Evolutionary conservation across 1,140 invertebrate species (phyloP), one percentile per base, ranked within the genome.

Genomic region (Drosophila lacteicornis): DNA sequence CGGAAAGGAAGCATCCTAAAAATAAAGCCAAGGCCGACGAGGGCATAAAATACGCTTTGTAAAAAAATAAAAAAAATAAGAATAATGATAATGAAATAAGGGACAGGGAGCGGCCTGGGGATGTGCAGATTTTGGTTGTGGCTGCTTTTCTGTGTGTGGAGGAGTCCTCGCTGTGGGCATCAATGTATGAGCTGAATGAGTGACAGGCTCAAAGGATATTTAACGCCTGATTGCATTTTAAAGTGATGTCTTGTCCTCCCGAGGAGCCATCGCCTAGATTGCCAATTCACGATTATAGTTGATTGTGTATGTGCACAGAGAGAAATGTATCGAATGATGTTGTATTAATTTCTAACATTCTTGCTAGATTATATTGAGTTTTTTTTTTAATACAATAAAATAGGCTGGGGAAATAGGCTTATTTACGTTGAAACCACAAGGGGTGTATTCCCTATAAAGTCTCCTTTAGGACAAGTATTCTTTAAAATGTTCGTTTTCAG

Each of bases 191-290:
- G 63, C 38, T 49, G 46, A 75, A 70, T 85, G 68, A 85, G 78
- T 80, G 74, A 71, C 74, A 81, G 82, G 75, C 82, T 85, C 82
- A 79, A 81, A 79, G 79, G 75, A 86, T 86, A 82, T 86, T 86
- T 86, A 82, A 86, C 79, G 82, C 77, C 62, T 86, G 82, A 85
- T 82, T 86, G 75, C 82, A 63, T 70, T 86, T 76, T 79, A 86
- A 86, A 86, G 82, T 86, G 75, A 86, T 76, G 75, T 57, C 50
- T 70, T 74, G 63, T 63, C 65, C 45, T 57, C 42, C 58, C 47
- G 40, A 56, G 58, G 56, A 73, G 65, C 53, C 82, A 81, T 55
- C 40, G 56, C 40, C 70, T 43, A 75, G 79, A 78, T 82, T 73
- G 58, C 51, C 80, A 68, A 73, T 74, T 75, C 47, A 61, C 62